Evolutionary conservation across 1,140 invertebrate genomes (phyloP), one percentile per base, ranked within the genome.

Genomic region (Temnothorax longispinosus): DNA sequence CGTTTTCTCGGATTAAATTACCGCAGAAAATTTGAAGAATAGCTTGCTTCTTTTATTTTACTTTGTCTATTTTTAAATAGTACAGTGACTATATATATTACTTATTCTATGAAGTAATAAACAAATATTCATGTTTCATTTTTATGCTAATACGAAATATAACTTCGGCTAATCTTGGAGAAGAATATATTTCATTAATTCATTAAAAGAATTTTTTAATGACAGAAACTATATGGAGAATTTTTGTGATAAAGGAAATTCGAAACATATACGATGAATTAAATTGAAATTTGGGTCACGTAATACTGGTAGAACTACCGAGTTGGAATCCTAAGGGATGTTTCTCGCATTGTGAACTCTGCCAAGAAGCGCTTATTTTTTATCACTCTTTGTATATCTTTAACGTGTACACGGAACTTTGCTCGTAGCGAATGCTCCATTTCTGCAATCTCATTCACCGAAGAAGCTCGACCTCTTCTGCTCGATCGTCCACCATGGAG

Each of bases 251-350:
- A 6, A 65, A 38, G 18, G n/a, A 60, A 84, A 74, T 60, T 62
- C 32, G 38, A 62, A 75, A 38, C n/a, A 41, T 18, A 38, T 54
- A 80, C 44, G 8, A 18, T 10, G 27, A 84, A 84, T 84, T 75
- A 84, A 84, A 84, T 84, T 75, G 69, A 84, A 54, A 84, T 84
- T 84, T 60, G 13, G 80, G 80, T 84, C 80, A 84, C 69, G 80
- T 84, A 84, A 41, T 27, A 41, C 27, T 38, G 69, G 69, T 74
- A 60, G 18, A 84, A 84, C 69, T 74, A 50, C 41, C 41, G 56
- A 75, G 56, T 84, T 84, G 62, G 80, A 84, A 84, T 84, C 80
- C 80, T 84, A 44, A 8, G 41, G 69, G 69, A 84, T 74, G 80
- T 82, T 74, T 74, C 41, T 41, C 69, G 69, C 54, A 18, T n/a